phyloP scores from a whole-genome alignment of 2,888 invertebrate species.

The Oegoconia quadripuncta region DNA sequence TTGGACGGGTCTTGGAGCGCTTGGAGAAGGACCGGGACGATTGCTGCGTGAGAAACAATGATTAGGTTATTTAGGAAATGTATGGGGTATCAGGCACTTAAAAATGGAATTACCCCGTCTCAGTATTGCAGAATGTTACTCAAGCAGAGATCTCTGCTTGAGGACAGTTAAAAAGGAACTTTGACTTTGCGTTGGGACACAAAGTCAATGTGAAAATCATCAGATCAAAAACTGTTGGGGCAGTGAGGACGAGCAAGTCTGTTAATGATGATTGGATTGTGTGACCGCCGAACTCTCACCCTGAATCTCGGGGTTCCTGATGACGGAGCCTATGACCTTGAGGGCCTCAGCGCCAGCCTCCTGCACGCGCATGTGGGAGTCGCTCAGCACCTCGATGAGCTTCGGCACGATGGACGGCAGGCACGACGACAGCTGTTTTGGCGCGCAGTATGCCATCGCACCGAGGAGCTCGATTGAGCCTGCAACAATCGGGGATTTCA shows the following conservation, averaged over 20 bases:
- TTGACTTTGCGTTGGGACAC: too few species aligned
- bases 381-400: slow-evolving; percentile 96
- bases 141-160: too few species aligned
- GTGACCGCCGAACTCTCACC: slow-evolving; percentile 52
- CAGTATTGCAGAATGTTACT: too few species aligned
- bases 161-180: too few species aligned
- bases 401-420: slow-evolving; percentile 99
- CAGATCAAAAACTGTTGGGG: too few species aligned
- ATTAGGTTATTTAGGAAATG: not conserved
- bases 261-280: not conserved
- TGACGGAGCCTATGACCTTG: slow-evolving; percentile 97
- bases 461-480: slow-evolving; percentile 97
- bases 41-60: too few species aligned
- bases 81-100: not conserved
- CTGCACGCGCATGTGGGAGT: slow-evolving; percentile 98
- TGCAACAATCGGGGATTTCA: too few species aligned
- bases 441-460: slow-evolving; percentile 99
- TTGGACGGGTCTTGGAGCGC: slow-evolving; percentile 98
- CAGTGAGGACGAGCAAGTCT: not conserved
- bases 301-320: slow-evolving; percentile 98
- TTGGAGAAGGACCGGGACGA: slow-evolving; percentile 90
- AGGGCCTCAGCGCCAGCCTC: slow-evolving; percentile 97
- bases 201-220: too few species aligned
- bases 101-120: too few species aligned
- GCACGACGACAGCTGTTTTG: slow-evolving; percentile 98